Conservation (phyloP, 1,140 invertebrate species). For the Chironomus tepperi region DNA sequence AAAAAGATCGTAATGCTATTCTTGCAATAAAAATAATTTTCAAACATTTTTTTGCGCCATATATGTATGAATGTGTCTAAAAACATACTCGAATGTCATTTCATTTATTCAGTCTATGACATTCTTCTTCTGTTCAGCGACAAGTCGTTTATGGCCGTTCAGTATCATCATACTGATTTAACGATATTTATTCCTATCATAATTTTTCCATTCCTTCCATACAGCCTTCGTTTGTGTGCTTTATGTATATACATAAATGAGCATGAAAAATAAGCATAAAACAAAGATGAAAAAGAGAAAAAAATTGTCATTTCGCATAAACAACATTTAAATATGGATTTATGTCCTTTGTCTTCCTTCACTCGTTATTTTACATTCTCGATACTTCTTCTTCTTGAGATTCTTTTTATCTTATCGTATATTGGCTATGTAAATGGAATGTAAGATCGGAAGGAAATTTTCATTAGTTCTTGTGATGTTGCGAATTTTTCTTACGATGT, state of each 20-base stretch:
- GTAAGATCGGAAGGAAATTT: too few species aligned
- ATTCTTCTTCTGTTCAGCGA: not conserved
- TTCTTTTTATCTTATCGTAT: not conserved
- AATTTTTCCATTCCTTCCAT: not conserved
- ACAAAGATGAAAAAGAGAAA: not conserved
- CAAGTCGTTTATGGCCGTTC: slow-evolving; percentile 1
- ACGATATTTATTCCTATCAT: slow-evolving; percentile 8
- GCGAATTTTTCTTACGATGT: too few species aligned
- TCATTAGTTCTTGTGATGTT: too few species aligned
- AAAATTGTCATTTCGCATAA: not conserved
- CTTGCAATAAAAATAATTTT: too few species aligned
- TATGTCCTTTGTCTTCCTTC: not conserved
- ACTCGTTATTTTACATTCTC: not conserved
- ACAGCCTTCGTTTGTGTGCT: not conserved
- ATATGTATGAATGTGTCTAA: too few species aligned
- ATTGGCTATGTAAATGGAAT: not conserved
- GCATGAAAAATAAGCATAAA: too few species aligned
- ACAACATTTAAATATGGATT: not conserved
- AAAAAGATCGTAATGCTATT: too few species aligned
- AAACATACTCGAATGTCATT: not conserved
- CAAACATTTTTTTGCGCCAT: too few species aligned
- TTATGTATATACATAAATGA: too few species aligned
- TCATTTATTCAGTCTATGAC: slow-evolving; percentile 7
- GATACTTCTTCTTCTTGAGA: not conserved
- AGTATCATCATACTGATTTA: slow-evolving; percentile 8